Base-by-base conservation (phyloP, 2,888 invertebrate genomes). In the Phlogophora meticulosa region DNA sequence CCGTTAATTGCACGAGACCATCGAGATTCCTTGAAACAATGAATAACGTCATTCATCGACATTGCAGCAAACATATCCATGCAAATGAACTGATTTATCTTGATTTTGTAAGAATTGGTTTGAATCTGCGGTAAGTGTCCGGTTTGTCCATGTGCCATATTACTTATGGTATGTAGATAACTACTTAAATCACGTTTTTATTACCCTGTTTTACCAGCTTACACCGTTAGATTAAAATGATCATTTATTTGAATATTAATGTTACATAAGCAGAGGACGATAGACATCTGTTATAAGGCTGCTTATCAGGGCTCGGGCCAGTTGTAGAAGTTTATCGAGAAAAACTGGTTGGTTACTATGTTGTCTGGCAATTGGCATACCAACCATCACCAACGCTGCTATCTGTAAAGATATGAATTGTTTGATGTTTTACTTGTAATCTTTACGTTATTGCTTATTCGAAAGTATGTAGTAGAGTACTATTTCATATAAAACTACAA, bases 21-120 rank as follows among this genome's bases (percentile, higher is more conserved):
- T 85, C 87, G 83, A 80, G 87, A 81, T 86, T 86, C 82, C 81
- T 81, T 79, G 83, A 84, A 88, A 86, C 83, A 87, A 87, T 87
- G 82, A 80, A 80, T 76, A 80, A 77, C 85, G 84, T 83, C 86
- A 86, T 83, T 80, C 77, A 66, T 62, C 64, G 72, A 71, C 69
- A 68, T 68, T 64, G 69, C 45, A 56, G 46, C 63, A 51, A 70
- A 66, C 57, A 48, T 42, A 61, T 46, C 57, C 65, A 72, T 59
- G 66, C 56, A 63, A 78, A 72, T 78, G 67, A 7, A 38, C 17
- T 58, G 53, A 77, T 61, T 59, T 15, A 67, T 56, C 10, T 53
- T 57, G 46, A 62, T 62, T 55, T 59, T 57, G 28, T 65, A 69
- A 55, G 34, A 58, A 65, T 63, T 63, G 24, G 24, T 40, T 81